These are phyloP conservation scores for Ochlodes sylvanus DNA, from an alignment of 2,888 invertebrate species.

Conservation along the genomic window DNA sequence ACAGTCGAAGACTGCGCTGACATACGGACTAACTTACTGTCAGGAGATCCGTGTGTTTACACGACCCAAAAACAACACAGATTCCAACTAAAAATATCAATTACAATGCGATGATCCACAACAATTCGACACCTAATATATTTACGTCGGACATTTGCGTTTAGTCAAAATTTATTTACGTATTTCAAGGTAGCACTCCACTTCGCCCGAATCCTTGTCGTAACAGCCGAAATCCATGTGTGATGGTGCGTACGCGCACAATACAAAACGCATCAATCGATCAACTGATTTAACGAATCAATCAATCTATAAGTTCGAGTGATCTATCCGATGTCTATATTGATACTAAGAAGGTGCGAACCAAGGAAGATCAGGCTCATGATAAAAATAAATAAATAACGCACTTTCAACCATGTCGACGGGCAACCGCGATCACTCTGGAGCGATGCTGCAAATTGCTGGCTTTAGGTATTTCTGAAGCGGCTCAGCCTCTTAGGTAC, in stretches of 20 bases:
- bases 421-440: slow-evolving; percentile 66
- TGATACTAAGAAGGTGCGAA: slow-evolving; percentile 73
- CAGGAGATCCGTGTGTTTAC: slow-evolving; percentile 79
- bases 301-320: slow-evolving; percentile 61
- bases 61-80: slow-evolving; percentile 80
- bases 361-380: slow-evolving; percentile 65
- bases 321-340: slow-evolving; percentile 74
- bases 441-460: slow-evolving; percentile 71
- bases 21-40: slow-evolving; percentile 73
- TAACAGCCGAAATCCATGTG: slow-evolving; percentile 87
- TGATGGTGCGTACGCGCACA: slow-evolving; percentile 51
- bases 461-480: slow-evolving; percentile 63
- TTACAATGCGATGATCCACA: slow-evolving; percentile 78
- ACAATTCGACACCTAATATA: slow-evolving; percentile 67
- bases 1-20: slow-evolving; percentile 75
- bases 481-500: slow-evolving; percentile 55
- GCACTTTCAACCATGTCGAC: slow-evolving; percentile 77
- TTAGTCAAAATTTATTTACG: slow-evolving; percentile 84
- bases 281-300: slow-evolving; percentile 57
- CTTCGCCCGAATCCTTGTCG: slow-evolving; percentile 88
- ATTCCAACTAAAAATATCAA: slow-evolving; percentile 83
- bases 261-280: slow-evolving; percentile 66
- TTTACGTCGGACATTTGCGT: slow-evolving; percentile 62
- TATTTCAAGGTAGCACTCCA: slow-evolving; percentile 89
- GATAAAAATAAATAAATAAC: slow-evolving; percentile 77